Conservation (phyloP, 2,888 invertebrate species). For the Perizoma flavofasciatum region DNA sequence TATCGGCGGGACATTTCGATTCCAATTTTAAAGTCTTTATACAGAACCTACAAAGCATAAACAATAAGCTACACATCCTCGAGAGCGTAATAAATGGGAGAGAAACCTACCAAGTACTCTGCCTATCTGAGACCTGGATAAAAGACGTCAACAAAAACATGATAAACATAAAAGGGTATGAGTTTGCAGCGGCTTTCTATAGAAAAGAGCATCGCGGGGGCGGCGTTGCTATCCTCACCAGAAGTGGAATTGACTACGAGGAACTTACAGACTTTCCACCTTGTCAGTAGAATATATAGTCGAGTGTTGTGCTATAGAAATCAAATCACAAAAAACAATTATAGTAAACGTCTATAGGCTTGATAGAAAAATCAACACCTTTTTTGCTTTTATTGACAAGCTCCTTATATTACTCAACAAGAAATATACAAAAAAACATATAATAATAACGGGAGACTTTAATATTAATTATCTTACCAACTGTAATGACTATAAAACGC, state of each 20-base stretch:
- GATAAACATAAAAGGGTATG: conserved; percentile 14
- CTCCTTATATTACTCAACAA: neutral
- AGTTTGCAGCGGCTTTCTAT: conserved; percentile 14
- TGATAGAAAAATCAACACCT: conserved; percentile 3
- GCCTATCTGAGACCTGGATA: conserved; percentile 28
- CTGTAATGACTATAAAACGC: neutral
- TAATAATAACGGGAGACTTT: neutral
- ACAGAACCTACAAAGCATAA: conserved; percentile 5
- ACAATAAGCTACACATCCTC: conserved; percentile 8
- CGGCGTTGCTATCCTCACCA: conserved; percentile 17
- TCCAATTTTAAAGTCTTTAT: neutral
- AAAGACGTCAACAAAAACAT: conserved; percentile 8
- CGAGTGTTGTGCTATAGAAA: conserved; percentile 25
- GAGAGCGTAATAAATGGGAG: conserved; percentile 7
- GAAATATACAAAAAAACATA: neutral
- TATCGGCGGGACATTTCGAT: neutral
- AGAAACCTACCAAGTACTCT: conserved; percentile 13
- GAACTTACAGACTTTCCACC: conserved; percentile 11
- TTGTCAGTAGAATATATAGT: conserved; percentile 22
- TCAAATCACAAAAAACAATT: conserved; percentile 9
- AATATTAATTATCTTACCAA: neutral
- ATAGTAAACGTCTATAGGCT: conserved; percentile 17
- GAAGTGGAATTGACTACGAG: neutral
- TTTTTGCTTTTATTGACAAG: conserved; percentile 11
- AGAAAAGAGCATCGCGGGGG: conserved; percentile 17